Evolutionary conservation across 2,797 vertebrate species (phyloP).

Genomic region (Crocodylus rhombifer): DNA sequence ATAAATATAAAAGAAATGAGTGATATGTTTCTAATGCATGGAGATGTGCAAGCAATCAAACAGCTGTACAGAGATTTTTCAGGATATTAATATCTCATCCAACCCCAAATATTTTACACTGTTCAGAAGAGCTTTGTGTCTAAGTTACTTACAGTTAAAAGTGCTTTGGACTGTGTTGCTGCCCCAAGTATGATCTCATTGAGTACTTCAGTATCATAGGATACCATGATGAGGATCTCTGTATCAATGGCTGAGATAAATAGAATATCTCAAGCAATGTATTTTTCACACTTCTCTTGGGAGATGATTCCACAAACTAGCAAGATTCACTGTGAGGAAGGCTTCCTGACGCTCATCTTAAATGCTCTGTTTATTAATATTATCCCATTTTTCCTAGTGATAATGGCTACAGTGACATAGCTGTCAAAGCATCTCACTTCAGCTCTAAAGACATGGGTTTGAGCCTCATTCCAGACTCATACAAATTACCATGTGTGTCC

Average conservation of each 20-base stretch:
- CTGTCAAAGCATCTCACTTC: no score
- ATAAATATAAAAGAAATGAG: not conserved
- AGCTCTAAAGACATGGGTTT: no score
- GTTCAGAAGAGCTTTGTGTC: not conserved
- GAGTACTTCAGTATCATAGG: not conserved
- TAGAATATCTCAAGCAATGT: not conserved
- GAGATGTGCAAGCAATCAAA: not conserved
- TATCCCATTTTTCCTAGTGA: not conserved
- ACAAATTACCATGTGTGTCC: no score
- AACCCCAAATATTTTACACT: not conserved
- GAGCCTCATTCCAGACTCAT: no score
- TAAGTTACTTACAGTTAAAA: slow-evolving; percentile 1
- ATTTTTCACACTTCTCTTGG: not conserved
- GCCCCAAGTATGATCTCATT: not conserved
- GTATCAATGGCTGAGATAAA: not conserved
- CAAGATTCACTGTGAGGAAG: fast-evolving
- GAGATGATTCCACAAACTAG: not conserved
- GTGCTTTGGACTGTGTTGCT: not conserved
- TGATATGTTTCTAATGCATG: not conserved
- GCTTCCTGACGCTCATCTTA: not conserved
- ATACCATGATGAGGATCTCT: not conserved
- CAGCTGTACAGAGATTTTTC: not conserved
- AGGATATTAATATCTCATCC: not conserved
- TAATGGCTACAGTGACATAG: no score
- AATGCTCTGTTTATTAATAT: not conserved